Conservation (phyloP, 2,888 invertebrate species). For the Colletes collaris region DNA sequence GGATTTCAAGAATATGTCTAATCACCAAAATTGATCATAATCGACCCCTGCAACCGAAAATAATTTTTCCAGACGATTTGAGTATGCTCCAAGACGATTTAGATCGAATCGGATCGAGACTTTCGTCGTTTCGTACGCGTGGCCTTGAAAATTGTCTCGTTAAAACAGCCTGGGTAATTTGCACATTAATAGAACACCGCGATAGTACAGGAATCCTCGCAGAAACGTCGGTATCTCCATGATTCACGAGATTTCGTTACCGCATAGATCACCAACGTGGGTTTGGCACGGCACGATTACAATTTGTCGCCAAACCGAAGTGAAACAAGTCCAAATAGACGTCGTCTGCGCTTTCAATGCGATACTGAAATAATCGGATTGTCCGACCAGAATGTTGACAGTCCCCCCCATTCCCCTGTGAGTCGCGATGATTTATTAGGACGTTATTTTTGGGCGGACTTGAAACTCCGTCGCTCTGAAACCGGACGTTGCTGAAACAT, state of each 20-base stretch:
- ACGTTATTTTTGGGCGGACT: too few species aligned
- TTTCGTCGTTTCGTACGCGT: background rate
- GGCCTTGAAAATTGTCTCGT: background rate
- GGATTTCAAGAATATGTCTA: too few species aligned
- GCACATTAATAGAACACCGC: constrained; percentile 11
- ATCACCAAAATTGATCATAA: too few species aligned
- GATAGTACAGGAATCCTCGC: background rate
- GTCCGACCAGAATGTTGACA: background rate
- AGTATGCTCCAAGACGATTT: too few species aligned
- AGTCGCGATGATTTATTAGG: constrained; percentile 2
- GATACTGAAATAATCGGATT: constrained; percentile 1
- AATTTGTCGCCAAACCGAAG: constrained; percentile 46
- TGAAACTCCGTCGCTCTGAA: too few species aligned
- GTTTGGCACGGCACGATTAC: constrained; percentile 34
- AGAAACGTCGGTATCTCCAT: background rate
- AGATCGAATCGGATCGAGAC: too few species aligned
- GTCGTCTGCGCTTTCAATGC: background rate
- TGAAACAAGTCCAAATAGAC: constrained; percentile 10
- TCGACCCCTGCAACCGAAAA: too few species aligned
- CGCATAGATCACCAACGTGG: constrained; percentile 25
- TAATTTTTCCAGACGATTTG: too few species aligned
- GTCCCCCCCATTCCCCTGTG: background rate
- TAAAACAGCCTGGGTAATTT: background rate
- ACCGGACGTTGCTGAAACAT: too few species aligned
- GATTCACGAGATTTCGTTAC: constrained; percentile 31